A percentile compares a stretch with the other conserved stretches of the same genome.
Evolutionary conservation across 2,888 invertebrate genomes (phyloP).

Genomic region (Taphrorychus bicolor): DNA sequence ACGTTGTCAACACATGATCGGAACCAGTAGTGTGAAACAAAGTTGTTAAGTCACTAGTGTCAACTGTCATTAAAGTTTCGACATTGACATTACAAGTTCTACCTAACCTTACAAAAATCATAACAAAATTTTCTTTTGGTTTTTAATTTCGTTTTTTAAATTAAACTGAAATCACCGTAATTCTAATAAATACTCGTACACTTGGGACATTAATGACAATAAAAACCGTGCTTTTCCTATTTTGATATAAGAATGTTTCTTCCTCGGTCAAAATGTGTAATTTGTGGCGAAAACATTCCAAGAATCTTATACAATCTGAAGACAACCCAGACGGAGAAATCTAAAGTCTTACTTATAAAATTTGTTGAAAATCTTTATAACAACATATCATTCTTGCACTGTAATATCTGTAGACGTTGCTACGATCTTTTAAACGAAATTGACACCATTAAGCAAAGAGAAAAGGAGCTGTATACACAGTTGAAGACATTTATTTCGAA

Average conservation of each 20-base stretch:
- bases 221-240: no score
- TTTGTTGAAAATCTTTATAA: constrained; percentile 39
- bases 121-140: no score
- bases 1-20: no score
- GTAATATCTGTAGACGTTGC: constrained; percentile 46
- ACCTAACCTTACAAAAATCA: no score
- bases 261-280: constrained; percentile 19
- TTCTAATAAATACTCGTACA: no score
- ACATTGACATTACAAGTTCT: no score
- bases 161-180: no score
- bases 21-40: no score
- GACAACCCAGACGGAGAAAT: constrained; percentile 33
- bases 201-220: no score
- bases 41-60: no score
- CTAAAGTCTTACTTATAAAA: constrained; percentile 37
- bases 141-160: no score
- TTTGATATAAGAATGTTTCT: constrained; percentile 28
- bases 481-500: constrained; percentile 39
- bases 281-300: constrained; percentile 27
- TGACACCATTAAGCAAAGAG: constrained; percentile 46
- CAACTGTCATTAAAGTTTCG: no score
- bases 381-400: constrained; percentile 33
- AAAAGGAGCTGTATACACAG: constrained; percentile 43
- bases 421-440: constrained; percentile 50
- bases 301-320: constrained; percentile 38